A percentile compares a stretch with the other conserved stretches of the same genome.
Evolutionary conservation across 2,888 invertebrate genomes (phyloP).

Genomic region (Volucella inanis): DNA sequence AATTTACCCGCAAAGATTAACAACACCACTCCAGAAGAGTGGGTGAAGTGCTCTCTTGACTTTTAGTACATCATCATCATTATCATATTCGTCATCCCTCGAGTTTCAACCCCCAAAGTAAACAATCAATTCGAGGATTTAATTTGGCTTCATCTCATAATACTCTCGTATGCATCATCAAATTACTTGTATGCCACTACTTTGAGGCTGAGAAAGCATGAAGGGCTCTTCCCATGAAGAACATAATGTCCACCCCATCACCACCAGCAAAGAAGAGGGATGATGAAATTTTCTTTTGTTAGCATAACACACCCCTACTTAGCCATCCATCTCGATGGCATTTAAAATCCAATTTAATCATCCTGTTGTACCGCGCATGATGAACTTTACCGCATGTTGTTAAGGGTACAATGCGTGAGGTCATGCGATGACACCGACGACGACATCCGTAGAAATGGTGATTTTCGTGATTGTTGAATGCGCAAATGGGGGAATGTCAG

Average conservation of each 20-base stretch:
- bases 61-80: slow-evolving; percentile 38
- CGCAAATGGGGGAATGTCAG: not conserved
- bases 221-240: not conserved
- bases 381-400: slow-evolving; percentile 56
- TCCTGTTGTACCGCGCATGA: slow-evolving; percentile 22
- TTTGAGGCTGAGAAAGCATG: slow-evolving; percentile 50
- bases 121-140: slow-evolving; percentile 66
- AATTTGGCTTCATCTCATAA: slow-evolving; percentile 70
- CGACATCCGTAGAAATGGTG: slow-evolving; percentile 9
- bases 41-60: slow-evolving; percentile 61
- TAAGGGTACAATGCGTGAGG: slow-evolving; percentile 51
- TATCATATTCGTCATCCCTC: slow-evolving; percentile 24
- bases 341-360: slow-evolving; percentile 64
- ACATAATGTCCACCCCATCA: not conserved
- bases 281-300: slow-evolving; percentile 48
- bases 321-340: slow-evolving; percentile 39
- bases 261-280: slow-evolving; percentile 43
- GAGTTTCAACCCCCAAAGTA: slow-evolving; percentile 38
- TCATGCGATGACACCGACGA: slow-evolving; percentile 51
- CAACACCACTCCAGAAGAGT: slow-evolving; percentile 27
- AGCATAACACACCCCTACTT: slow-evolving; percentile 43
- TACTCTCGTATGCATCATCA: slow-evolving; percentile 35
- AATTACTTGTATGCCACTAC: slow-evolving; percentile 47
- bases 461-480: slow-evolving; percentile 43
- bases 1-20: slow-evolving; percentile 54